Evolutionary conservation across 1,140 invertebrate species (phyloP).

Genomic region (Bombus polaris): DNA sequence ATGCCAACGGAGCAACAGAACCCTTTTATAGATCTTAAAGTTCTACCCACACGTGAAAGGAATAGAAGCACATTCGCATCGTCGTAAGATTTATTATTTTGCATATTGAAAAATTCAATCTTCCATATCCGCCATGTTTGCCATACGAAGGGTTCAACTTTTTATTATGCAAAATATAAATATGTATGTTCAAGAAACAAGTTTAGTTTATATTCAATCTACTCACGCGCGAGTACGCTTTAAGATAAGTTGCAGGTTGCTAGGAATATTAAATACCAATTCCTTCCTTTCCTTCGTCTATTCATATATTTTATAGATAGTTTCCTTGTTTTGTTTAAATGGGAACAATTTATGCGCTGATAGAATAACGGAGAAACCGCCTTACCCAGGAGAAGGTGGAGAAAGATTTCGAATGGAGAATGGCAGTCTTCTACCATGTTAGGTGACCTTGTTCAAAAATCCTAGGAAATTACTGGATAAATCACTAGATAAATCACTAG

Average conservation of each 20-base stretch:
- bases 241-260: neutral
- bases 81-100: neutral
- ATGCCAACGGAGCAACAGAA: conserved; percentile 8
- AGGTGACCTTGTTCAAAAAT: too few relatives aligned
- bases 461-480: neutral
- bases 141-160: neutral
- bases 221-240: neutral
- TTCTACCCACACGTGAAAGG: neutral
- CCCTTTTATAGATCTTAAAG: conserved; percentile 16
- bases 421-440: too few relatives aligned
- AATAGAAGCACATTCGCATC: neutral
- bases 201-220: neutral
- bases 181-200: neutral
- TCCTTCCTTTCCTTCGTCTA: too few relatives aligned
- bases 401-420: too few relatives aligned
- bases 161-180: neutral
- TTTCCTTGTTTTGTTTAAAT: too few relatives aligned
- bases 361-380: too few relatives aligned
- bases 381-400: too few relatives aligned
- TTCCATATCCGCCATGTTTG: neutral
- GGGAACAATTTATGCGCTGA: too few relatives aligned
- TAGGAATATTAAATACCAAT: too few relatives aligned
- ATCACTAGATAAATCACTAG: neutral
- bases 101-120: neutral
- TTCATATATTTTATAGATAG: too few relatives aligned